phyloP scores from a whole-genome alignment of 2,888 invertebrate genomes.

The Cosmia trapezina region DNA sequence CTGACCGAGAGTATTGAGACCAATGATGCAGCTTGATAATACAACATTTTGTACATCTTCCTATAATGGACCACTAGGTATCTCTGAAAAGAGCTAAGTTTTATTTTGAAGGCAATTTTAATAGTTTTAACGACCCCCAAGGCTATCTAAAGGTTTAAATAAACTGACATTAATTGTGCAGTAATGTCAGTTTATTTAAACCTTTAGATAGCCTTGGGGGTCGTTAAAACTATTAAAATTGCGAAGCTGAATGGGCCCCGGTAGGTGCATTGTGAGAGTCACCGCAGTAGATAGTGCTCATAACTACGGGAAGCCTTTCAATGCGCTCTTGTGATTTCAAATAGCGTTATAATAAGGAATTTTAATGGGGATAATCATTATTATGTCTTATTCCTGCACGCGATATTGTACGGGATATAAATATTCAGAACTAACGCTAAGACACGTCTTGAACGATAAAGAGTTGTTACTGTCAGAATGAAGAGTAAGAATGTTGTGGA shows the following conservation, averaged over 20 bases:
- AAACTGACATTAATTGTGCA: constrained; percentile 74
- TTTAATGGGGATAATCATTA: constrained; percentile 27
- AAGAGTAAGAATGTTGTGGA: not conserved
- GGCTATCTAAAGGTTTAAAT: constrained; percentile 65
- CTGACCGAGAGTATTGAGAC: not conserved
- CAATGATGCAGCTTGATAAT: not conserved
- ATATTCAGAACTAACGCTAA: constrained; percentile 2
- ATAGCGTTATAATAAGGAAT: constrained; percentile 27
- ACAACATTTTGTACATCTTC: not conserved
- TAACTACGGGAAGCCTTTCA: constrained; percentile 65
- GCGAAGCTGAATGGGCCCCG: constrained; percentile 75
- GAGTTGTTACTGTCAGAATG: not conserved
- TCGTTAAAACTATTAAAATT: constrained; percentile 64
- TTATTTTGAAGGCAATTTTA: constrained; percentile 33
- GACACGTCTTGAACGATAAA: not conserved
- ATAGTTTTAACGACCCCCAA: constrained; percentile 31
- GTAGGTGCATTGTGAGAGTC: constrained; percentile 75
- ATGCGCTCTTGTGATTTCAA: constrained; percentile 51
- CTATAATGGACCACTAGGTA: not conserved
- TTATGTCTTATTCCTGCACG: constrained; percentile 8
- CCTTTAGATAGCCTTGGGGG: constrained; percentile 47
- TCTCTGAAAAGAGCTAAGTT: constrained; percentile 19
- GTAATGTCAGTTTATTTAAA: constrained; percentile 73
- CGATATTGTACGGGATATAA: not conserved
- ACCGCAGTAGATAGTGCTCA: constrained; percentile 73